These are phyloP conservation scores for Aspidiotus destructor DNA, from an alignment of 2,888 invertebrate species.

Conservation along the genomic window DNA sequence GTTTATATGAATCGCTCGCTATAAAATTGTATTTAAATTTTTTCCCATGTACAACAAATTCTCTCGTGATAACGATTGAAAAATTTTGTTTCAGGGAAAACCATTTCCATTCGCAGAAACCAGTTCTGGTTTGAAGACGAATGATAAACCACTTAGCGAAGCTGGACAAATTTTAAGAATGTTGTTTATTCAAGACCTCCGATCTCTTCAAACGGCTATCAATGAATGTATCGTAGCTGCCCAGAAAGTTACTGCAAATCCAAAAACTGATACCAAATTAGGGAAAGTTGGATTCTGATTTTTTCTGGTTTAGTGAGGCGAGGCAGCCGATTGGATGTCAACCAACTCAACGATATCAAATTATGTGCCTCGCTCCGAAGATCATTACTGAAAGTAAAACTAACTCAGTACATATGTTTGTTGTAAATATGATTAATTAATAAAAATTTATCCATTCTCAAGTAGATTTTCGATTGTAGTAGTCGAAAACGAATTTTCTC, in stretches of 20 bases:
- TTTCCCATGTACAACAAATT: too few relatives aligned
- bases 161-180: constrained; percentile 69
- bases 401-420: too few relatives aligned
- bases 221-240: constrained; percentile 90
- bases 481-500: too few relatives aligned
- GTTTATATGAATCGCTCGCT: too few relatives aligned
- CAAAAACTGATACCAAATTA: constrained; percentile 87
- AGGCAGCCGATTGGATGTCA: too few relatives aligned
- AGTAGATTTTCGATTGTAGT: too few relatives aligned
- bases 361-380: too few relatives aligned
- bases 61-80: constrained; percentile 10
- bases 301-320: background rate
- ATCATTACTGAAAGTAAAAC: too few relatives aligned
- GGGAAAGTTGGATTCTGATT: constrained; percentile 70
- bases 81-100: constrained; percentile 47
- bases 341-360: too few relatives aligned
- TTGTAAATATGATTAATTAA: too few relatives aligned
- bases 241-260: constrained; percentile 88
- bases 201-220: constrained; percentile 81
- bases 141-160: constrained; percentile 55
- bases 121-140: constrained; percentile 56
- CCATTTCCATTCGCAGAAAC: constrained; percentile 57
- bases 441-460: too few relatives aligned
- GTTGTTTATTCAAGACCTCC: constrained; percentile 71
- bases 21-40: too few relatives aligned